phyloP scores from a whole-genome alignment of 2,797 vertebrate genomes.

The Macrochelys suwanniensis region DNA sequence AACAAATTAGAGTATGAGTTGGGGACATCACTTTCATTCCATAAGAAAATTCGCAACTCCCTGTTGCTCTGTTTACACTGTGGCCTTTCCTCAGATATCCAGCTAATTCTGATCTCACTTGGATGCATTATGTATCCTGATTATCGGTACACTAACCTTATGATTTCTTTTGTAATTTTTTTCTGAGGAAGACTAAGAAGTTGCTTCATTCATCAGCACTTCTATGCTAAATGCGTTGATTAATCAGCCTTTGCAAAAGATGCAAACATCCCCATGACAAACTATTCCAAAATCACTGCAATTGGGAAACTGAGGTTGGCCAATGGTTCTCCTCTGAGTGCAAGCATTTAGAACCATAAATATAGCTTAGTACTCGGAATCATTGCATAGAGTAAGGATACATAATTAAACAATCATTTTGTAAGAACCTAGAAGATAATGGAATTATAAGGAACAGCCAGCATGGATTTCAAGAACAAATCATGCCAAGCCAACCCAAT shows the following conservation, averaged over 20 bases:
- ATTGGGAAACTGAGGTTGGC: neutral
- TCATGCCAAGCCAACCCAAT: neutral
- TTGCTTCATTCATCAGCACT: neutral
- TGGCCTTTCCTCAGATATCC: neutral
- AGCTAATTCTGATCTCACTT: neutral
- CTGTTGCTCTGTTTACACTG: neutral
- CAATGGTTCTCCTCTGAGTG: neutral
- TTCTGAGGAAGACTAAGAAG: neutral
- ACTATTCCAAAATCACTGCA: neutral
- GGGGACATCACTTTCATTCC: neutral
- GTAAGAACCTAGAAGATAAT: neutral
- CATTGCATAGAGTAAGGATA: neutral
- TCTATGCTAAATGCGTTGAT: neutral
- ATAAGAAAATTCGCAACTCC: neutral
- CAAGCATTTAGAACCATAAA: neutral
- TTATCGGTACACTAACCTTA: neutral
- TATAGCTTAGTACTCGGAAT: neutral
- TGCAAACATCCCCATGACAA: neutral
- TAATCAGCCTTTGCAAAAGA: neutral
- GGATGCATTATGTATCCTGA: neutral
- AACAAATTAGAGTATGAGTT: neutral
- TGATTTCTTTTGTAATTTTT: neutral
- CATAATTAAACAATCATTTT: neutral
- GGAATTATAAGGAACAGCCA: too few relatives aligned
- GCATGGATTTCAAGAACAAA: neutral